Percentiles rank a stretch among this genome's conserved stretches.
Conservation (phyloP, 1,140 invertebrate species). For the Melanaphis sacchari region DNA sequence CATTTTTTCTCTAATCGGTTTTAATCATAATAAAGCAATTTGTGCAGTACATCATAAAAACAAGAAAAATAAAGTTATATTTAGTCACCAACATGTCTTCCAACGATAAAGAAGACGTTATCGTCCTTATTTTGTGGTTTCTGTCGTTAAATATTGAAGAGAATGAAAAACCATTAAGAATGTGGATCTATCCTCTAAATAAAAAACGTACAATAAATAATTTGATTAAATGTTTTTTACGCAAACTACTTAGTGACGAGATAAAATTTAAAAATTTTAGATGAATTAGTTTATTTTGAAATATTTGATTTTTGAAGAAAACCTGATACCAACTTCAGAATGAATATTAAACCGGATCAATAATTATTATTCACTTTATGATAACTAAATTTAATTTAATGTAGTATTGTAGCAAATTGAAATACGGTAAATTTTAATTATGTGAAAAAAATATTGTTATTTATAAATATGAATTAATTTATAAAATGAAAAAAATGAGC, state of each 20-base stretch:
- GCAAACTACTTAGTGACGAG: not conserved
- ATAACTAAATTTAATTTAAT: not conserved
- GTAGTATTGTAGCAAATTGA: too few relatives aligned
- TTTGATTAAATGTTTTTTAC: not conserved
- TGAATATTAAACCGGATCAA: not conserved
- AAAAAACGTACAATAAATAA: not conserved
- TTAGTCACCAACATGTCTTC: constrained; percentile 3
- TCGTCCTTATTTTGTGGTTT: not conserved
- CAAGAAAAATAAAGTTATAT: not conserved
- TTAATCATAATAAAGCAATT: not conserved
- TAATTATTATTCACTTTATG: not conserved
- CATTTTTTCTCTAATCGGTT: not conserved
- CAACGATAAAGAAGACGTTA: not conserved
- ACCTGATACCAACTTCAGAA: not conserved
- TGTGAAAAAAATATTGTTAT: too few relatives aligned
- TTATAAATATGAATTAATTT: too few relatives aligned
- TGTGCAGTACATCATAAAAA: not conserved
- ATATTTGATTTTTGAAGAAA: not conserved
- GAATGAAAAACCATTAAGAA: not conserved
- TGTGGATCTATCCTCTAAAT: not conserved
- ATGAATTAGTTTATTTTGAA: not conserved
- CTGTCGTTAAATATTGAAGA: not conserved
- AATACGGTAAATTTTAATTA: too few relatives aligned
- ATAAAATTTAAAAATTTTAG: not conserved
- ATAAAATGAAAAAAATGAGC: too few relatives aligned